Conservation (phyloP, 2,797 vertebrate species). For the Gallinago nigripennis region DNA sequence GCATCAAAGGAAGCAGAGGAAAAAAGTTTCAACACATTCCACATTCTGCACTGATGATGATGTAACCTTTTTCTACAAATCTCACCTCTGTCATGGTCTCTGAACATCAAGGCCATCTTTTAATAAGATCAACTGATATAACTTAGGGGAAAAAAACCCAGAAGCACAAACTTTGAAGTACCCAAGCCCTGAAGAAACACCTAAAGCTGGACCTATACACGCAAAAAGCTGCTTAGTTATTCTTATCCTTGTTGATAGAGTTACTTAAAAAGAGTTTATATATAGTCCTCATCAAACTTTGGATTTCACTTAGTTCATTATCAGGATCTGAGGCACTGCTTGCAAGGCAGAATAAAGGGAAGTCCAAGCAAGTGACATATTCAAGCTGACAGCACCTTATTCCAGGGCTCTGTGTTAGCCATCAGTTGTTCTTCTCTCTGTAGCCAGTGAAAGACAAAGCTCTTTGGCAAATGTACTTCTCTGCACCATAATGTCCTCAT, state of each 20-base stretch:
- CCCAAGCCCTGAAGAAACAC: not conserved
- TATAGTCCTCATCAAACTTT: not conserved
- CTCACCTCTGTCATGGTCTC: not conserved
- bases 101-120: not conserved
- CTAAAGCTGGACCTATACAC: rapidly evolving
- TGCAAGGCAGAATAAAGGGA: not conserved
- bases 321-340: not conserved
- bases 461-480: not conserved
- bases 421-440: not conserved
- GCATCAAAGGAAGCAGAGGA: not conserved
- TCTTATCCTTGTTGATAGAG: not conserved
- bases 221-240: not conserved
- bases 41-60: not conserved
- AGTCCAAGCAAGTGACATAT: not conserved
- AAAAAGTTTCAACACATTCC: not conserved
- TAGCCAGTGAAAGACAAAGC: not conserved
- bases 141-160: rapidly evolving
- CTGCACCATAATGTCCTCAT: not conserved
- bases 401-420: not conserved
- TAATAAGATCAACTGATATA: not conserved
- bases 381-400: not conserved
- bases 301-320: not conserved
- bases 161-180: not conserved
- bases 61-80: not conserved
- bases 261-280: not conserved